These are phyloP conservation scores for Noctilio leporinus DNA, from an alignment of 2,113 vertebrate species.

Conservation along the genomic window DNA sequence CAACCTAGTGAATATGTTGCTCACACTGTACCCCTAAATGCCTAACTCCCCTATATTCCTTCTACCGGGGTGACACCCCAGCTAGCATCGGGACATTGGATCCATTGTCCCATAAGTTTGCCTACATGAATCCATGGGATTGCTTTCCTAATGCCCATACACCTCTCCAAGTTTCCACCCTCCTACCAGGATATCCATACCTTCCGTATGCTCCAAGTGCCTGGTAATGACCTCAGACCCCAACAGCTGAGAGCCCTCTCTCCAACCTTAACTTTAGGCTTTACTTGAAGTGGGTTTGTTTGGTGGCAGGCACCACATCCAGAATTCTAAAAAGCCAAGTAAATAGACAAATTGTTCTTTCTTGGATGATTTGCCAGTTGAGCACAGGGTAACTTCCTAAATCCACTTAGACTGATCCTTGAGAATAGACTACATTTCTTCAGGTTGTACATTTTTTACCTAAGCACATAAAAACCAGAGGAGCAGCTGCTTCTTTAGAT, in stretches of 20 bases:
- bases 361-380: not conserved
- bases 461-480: not conserved
- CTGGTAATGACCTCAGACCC: not conserved
- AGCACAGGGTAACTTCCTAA: not conserved
- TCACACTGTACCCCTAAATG: not conserved
- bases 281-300: not conserved
- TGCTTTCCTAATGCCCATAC: not conserved
- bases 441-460: not conserved
- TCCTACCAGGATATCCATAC: not conserved
- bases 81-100: not conserved
- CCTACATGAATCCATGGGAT: not conserved
- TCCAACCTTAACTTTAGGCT: not conserved
- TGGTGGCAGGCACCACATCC: not conserved
- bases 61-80: not conserved
- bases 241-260: not conserved
- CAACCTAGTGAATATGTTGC: not conserved
- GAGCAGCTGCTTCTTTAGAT: not conserved
- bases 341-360: not conserved
- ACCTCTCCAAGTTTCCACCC: not conserved
- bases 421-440: not conserved
- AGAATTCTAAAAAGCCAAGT: not conserved
- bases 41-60: not conserved
- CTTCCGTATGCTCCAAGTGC: not conserved
- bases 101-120: not conserved
- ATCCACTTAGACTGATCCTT: not conserved